Evolutionary conservation across 2,888 invertebrate species (phyloP), one percentile per base, ranked within the genome.

Genomic region (Zhuqinia jingwanae): DNA sequence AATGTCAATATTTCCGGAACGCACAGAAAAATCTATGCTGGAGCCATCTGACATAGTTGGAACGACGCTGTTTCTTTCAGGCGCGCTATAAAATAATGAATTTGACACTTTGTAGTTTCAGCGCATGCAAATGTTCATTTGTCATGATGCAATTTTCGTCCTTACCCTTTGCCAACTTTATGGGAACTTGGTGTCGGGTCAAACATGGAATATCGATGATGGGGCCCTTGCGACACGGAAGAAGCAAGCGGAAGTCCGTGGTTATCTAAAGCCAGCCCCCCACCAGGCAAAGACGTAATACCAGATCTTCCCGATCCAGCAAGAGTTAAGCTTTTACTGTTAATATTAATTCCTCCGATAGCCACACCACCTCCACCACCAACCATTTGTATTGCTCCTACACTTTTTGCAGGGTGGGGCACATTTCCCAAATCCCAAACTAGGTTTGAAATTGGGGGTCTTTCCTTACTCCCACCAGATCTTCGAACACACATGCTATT

Each of bases 21-120:
- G 93, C 15, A 94, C 93, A 0, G 94, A 93, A 89, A 93, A 94
- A 89, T 94, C 94, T 75, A 94, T 93, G 81, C 93, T 93, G 2
- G 93, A 90, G 2, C 90, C 90, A 73, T 91, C 90, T 13, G 91
- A 91, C 89, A 90, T 90, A 0, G 89, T 90, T n/a, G 91, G 91
- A 45, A 90, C 91, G 10, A 91, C 90, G 30, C 90, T 90, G 58
- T 90, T 91, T 50, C 91, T 45, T 47, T 90, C 90, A 8, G 88
- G 89, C 0, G 78, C 88, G 8, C 89, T 90, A 73, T 15, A 73
- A 76, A 63, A 17, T 77, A 68, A 60, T 22, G 70, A 27, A 30
- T 63, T 63, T 2, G 8, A 50, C 13, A 50, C 50, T 50, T 2
- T 8, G 3, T 36, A 6, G 5, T 2, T 50, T 13, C 13, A 50